Base-by-base conservation (phyloP, 2,113 vertebrate genomes). In the Dromiciops gliroides region DNA sequence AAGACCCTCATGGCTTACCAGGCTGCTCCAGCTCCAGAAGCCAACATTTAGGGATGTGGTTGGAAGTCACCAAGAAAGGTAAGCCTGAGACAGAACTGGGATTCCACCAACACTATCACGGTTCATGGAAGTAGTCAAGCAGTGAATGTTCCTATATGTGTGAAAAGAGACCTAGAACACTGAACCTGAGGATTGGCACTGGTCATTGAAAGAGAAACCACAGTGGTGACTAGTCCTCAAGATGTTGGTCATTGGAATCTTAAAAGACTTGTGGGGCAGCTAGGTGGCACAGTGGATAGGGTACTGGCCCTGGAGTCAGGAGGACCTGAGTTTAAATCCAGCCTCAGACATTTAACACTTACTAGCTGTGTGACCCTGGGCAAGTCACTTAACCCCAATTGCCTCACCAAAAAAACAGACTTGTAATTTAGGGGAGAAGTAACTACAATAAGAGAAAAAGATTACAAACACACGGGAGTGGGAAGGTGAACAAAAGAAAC, bases 401-500 rank as follows among this genome's bases (percentile, higher is more conserved):
- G n/a, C n/a, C n/a, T n/a, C n/a, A n/a, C n/a, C n/a, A n/a, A n/a
- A n/a, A 25, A n/a, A 47, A 49, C 60, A 28, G 22, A 56, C 51
- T 23, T 92, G 24, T 56, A 92, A 92, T 92, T 92, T 50, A 93
- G 50, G 91, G 91, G 93, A 93, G 11, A 92, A 53, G 26, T 50
- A 12, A 91, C 83, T 51, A 92, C 9, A 75, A 8, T n/a, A 26
- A 53, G 51, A 48, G 53, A 31, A 89, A 50, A 49, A 52, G 90
- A 89, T 91, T 12, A 93, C 44, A 89, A 93, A 93, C n/a, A 91
- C 16, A 44, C 67, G 22, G 67, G 67, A 16, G 44, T 44, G 37
- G n/a, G n/a, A 75, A 44, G 37, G 14, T 19, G 60, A 67, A 67
- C 37, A 37, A 67, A 37, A n/a, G 12, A 19, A 75, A 75, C n/a